phyloP scores from a whole-genome alignment of 2,797 vertebrate species.

The Gymnopithys bicolor region DNA sequence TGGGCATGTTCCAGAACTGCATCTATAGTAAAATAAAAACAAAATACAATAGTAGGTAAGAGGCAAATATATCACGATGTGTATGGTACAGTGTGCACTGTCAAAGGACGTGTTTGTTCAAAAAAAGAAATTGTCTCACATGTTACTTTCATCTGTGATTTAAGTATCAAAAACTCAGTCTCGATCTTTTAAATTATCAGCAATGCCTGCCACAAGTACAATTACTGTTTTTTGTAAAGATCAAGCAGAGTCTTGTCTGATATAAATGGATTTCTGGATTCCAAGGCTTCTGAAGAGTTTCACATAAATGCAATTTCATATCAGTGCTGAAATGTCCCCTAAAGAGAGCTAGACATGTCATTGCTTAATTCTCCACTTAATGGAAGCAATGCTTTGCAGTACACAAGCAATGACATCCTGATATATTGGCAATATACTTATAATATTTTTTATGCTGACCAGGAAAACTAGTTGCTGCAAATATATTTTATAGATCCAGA shows the following conservation, averaged over 20 bases:
- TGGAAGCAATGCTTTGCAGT: slow-evolving; percentile 45
- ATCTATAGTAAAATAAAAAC: not conserved
- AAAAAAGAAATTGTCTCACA: not conserved
- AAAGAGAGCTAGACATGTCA: not conserved
- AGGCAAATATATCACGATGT: not conserved
- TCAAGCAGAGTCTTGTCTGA: slow-evolving; percentile 28
- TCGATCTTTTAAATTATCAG: slow-evolving; percentile 39
- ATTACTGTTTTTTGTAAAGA: not conserved
- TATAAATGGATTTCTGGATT: slow-evolving; percentile 27
- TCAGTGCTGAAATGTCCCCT: not conserved
- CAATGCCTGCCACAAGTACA: not conserved
- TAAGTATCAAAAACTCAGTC: slow-evolving; percentile 24
- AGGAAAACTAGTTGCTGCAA: not conserved
- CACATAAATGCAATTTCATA: not conserved
- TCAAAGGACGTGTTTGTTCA: slow-evolving; percentile 25
- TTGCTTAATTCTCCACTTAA: slow-evolving; percentile 49
- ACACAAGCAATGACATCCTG: slow-evolving; percentile 53
- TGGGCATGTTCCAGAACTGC: slow-evolving; percentile 33
- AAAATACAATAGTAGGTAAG: not conserved
- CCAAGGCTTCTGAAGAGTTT: slow-evolving; percentile 25
- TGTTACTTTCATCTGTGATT: slow-evolving; percentile 2
- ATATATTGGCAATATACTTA: slow-evolving; percentile 42
- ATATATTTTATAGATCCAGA: slow-evolving; percentile 3
- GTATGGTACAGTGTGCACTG: slow-evolving; percentile 15
- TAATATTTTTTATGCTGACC: not conserved